Conservation (phyloP, 2,888 invertebrate species). For the Xylota sylvarum region DNA sequence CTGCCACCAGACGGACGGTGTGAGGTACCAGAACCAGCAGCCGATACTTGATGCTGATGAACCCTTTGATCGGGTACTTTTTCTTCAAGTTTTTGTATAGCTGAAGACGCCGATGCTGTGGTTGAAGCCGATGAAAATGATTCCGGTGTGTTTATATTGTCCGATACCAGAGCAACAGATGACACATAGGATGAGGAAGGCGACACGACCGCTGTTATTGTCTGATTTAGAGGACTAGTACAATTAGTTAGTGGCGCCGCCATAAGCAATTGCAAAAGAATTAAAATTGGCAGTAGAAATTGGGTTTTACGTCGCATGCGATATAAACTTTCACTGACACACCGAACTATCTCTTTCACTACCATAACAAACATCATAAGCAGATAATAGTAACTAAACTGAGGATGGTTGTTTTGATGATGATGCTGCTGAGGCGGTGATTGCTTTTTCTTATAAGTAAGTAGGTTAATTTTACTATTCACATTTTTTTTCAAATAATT, state of each 20-base stretch:
- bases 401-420: constrained; percentile 18
- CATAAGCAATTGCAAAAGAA: constrained; percentile 61
- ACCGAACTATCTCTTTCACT: constrained; percentile 37
- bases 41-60: constrained; percentile 7
- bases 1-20: constrained; percentile 66
- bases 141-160: constrained; percentile 1
- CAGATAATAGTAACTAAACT: constrained; percentile 32
- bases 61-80: constrained; percentile 25
- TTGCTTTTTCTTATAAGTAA: constrained; percentile 41
- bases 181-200: constrained; percentile 12
- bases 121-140: constrained; percentile 7
- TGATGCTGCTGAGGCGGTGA: neutral
- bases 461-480: constrained; percentile 39
- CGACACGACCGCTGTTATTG: constrained; percentile 23
- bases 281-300: constrained; percentile 50
- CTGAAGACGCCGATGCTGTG: neutral
- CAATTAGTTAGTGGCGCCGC: constrained; percentile 48
- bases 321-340: constrained; percentile 33
- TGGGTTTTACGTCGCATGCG: constrained; percentile 61
- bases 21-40: neutral
- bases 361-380: constrained; percentile 56
- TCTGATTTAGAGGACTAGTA: constrained; percentile 55
- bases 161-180: constrained; percentile 11
- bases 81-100: constrained; percentile 12
- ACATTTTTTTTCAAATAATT: constrained; percentile 42